phyloP scores from a whole-genome alignment of 2,113 vertebrate genomes.

The Calyptomena viridis region DNA sequence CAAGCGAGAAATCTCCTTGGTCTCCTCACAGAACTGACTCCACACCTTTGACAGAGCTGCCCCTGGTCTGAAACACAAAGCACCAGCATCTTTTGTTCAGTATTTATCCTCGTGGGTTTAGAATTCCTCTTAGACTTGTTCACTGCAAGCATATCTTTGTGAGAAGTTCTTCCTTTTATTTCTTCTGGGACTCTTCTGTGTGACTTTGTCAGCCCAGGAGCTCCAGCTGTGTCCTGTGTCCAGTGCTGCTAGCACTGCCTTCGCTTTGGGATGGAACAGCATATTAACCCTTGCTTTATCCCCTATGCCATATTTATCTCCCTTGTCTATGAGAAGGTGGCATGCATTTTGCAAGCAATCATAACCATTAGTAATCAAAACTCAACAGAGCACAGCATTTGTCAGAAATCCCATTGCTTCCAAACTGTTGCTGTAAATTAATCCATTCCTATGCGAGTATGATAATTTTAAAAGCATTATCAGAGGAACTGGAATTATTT shows the following conservation, averaged over 20 bases:
- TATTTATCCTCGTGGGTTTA: neutral
- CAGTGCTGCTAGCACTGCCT: neutral
- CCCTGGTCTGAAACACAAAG: neutral
- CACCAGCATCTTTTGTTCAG: neutral
- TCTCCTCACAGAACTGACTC: neutral
- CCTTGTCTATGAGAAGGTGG: neutral
- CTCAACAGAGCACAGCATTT: neutral
- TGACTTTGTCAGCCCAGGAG: neutral
- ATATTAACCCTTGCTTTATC: neutral
- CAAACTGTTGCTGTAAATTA: neutral
- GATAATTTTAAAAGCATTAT: slow-evolving; percentile 6
- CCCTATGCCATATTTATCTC: neutral
- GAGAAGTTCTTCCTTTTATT: neutral
- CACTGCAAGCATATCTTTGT: neutral
- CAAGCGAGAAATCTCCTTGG: neutral
- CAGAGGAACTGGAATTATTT: slow-evolving; percentile 1
- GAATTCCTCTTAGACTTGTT: neutral
- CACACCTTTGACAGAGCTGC: neutral
- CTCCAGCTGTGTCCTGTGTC: neutral
- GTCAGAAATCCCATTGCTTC: slow-evolving; percentile 2
- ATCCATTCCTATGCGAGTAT: neutral
- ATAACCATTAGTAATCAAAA: neutral
- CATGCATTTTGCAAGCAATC: neutral
- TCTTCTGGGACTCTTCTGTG: neutral
- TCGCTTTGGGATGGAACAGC: neutral